Percentiles rank a stretch among this genome's conserved stretches.
These are phyloP conservation scores for Scatophagus argus DNA, from an alignment of 2,113 vertebrate genomes.

Conservation along the genomic window DNA sequence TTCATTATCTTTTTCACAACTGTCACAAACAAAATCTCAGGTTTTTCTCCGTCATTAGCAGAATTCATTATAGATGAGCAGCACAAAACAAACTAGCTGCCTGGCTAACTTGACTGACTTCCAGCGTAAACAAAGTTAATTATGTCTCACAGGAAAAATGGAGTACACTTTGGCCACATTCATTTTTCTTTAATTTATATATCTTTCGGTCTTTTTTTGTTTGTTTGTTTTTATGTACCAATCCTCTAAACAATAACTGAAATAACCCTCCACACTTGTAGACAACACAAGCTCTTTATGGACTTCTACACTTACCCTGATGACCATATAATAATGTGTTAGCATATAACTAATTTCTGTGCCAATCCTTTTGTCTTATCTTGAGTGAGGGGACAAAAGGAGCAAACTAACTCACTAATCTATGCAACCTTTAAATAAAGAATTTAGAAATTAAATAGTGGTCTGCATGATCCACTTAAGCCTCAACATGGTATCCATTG, in stretches of 20 bases:
- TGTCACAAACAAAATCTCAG: neutral
- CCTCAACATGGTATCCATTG: neutral
- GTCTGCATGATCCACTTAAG: neutral
- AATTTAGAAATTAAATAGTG: neutral
- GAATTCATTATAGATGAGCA: conserved; percentile 4
- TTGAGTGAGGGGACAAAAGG: neutral
- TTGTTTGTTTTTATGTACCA: no score
- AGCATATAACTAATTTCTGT: neutral
- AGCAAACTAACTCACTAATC: neutral
- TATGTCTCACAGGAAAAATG: conserved; percentile 9
- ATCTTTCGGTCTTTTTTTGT: no score
- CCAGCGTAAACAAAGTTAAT: conserved; percentile 41
- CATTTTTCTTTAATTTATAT: neutral
- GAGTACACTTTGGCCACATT: neutral
- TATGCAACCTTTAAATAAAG: neutral
- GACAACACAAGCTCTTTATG: neutral
- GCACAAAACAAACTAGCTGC: conserved; percentile 3
- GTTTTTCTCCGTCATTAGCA: neutral
- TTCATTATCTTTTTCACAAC: neutral
- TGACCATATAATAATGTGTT: neutral
- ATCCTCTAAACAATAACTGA: conserved; percentile 4
- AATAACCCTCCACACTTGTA: neutral
- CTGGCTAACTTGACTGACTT: conserved; percentile 13
- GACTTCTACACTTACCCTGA: neutral
- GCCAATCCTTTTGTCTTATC: neutral